phyloP scores from a whole-genome alignment of 2,888 invertebrate species.

The Rhagium mordax region DNA sequence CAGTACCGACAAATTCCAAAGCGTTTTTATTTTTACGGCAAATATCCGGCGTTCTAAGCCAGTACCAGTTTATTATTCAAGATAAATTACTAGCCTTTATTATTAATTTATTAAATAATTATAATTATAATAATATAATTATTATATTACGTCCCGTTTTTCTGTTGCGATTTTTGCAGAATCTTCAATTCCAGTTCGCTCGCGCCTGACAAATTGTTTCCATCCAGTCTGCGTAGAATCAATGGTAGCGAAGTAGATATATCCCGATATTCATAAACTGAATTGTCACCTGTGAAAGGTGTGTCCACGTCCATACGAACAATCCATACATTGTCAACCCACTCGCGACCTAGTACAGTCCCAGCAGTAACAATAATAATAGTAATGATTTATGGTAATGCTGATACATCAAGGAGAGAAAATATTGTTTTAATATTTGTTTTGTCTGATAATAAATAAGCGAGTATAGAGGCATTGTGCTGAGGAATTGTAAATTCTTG shows the following conservation, averaged over 20 bases:
- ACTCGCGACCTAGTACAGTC: constrained; percentile 54
- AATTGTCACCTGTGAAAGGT: constrained; percentile 61
- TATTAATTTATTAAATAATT: too few species aligned
- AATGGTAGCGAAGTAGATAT: constrained; percentile 43
- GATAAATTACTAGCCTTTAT: too few species aligned
- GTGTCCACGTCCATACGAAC: constrained; percentile 56
- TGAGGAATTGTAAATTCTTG: constrained; percentile 38
- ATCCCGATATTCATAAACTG: constrained; percentile 53
- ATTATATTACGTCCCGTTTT: too few species aligned
- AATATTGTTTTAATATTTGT: constrained; percentile 48
- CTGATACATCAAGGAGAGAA: constrained; percentile 50
- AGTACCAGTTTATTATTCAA: not conserved
- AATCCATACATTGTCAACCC: constrained; percentile 59
- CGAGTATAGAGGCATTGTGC: constrained; percentile 35
- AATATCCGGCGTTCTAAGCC: not conserved
- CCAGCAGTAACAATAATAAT: constrained; percentile 50
- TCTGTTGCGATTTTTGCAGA: not conserved
- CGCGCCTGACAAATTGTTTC: constrained; percentile 12
- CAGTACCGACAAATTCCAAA: not conserved
- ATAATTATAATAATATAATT: too few species aligned
- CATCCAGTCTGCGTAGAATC: constrained; percentile 29
- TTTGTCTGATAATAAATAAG: constrained; percentile 48
- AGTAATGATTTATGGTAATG: constrained; percentile 54
- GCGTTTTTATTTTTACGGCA: not conserved
- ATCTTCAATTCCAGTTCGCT: constrained; percentile 2